phyloP scores from a whole-genome alignment of 1,140 invertebrate species.

The Alviniconcha marisindica region DNA sequence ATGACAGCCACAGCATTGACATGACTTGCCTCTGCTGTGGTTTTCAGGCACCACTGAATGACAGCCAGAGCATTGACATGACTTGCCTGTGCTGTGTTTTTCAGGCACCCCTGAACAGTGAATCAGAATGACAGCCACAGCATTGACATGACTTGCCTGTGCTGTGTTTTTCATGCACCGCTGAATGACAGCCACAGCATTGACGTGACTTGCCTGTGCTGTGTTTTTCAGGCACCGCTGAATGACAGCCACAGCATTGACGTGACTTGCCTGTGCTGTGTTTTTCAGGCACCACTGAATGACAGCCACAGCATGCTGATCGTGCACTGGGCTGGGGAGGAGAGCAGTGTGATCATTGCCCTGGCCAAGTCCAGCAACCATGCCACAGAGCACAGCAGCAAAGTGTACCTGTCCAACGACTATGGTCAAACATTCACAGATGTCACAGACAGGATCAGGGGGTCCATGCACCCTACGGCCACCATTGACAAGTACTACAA shows the following conservation, averaged over 20 bases:
- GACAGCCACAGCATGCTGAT: conserved; percentile 91
- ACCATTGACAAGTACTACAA: conserved; percentile 89
- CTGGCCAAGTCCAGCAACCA: conserved; percentile 81
- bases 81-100: neutral
- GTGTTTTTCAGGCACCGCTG: too few species aligned
- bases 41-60: too few species aligned
- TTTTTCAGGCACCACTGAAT: conserved; percentile 80
- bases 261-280: neutral
- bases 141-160: conserved; percentile 74
- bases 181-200: too few species aligned
- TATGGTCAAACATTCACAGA: conserved; percentile 89
- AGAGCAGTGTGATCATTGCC: conserved; percentile 90
- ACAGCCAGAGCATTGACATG: too few species aligned
- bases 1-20: too few species aligned
- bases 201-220: too few species aligned
- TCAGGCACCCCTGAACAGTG: conserved; percentile 79
- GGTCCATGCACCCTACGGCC: conserved; percentile 78
- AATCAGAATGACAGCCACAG: conserved; percentile 91
- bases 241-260: too few species aligned
- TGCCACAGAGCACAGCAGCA: conserved; percentile 70
- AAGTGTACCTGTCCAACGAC: conserved; percentile 91
- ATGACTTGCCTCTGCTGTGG: too few species aligned
- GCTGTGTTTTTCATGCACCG: too few species aligned
- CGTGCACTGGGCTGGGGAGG: conserved; percentile 92
- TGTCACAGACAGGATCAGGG: conserved; percentile 83